Conservation (phyloP, 2,113 vertebrate genomes). For the Paratilapia polleni region DNA sequence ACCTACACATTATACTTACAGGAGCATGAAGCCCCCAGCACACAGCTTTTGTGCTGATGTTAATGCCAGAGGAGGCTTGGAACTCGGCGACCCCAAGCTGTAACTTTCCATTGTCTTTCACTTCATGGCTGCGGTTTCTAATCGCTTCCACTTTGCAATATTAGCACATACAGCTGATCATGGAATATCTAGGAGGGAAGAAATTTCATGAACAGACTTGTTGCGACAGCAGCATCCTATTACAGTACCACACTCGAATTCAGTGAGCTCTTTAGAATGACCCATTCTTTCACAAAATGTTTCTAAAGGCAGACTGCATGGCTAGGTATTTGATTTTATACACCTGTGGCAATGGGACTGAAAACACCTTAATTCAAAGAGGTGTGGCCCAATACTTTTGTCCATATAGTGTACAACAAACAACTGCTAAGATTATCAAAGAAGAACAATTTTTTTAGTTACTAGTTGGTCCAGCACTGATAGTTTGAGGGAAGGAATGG, state of each 20-base stretch:
- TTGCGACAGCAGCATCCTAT: neutral
- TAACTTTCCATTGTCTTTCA: rapidly evolving
- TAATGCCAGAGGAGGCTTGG: neutral
- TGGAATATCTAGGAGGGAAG: too few species aligned
- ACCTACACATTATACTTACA: too few species aligned
- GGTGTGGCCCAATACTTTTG: too few species aligned
- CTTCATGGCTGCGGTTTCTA: neutral
- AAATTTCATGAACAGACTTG: too few species aligned
- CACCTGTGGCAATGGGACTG: neutral
- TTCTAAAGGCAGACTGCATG: neutral
- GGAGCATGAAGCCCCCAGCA: rapidly evolving
- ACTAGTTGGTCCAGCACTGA: rapidly evolving
- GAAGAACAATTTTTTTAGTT: neutral
- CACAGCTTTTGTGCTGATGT: neutral
- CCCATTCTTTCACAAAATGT: neutral
- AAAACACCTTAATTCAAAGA: too few species aligned
- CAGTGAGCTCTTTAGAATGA: rapidly evolving
- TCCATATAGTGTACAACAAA: too few species aligned
- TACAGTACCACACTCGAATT: neutral
- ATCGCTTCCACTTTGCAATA: too few species aligned
- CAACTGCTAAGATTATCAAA: too few species aligned
- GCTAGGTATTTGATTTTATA: neutral
- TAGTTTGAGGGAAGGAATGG: neutral
- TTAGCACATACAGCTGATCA: too few species aligned
- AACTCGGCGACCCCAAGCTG: too few species aligned